A percentile compares a stretch with the other conserved stretches of the same genome.
Evolutionary conservation across 2,113 vertebrate species (phyloP).

Genomic region (Rhabdornis inornatus): DNA sequence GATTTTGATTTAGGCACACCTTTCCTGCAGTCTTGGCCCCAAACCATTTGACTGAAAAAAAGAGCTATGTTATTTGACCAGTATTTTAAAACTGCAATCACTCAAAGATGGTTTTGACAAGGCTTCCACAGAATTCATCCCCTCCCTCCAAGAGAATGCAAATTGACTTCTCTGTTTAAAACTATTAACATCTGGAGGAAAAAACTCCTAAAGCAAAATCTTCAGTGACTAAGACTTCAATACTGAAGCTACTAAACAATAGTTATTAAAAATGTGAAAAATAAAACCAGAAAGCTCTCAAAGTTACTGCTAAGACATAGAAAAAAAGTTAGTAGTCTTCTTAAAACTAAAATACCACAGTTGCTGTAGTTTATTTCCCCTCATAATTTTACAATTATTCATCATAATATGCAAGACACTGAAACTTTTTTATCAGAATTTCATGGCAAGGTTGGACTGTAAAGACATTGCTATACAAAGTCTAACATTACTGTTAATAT

Average conservation of each 20-base stretch:
- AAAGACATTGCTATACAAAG: conserved; percentile 21
- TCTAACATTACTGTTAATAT: conserved; percentile 55
- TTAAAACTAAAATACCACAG: neutral
- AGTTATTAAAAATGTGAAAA: conserved; percentile 33
- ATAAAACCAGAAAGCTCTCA: conserved; percentile 25
- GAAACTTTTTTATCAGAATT: conserved; percentile 25
- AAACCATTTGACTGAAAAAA: neutral
- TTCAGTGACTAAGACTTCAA: neutral
- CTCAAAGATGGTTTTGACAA: neutral
- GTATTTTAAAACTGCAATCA: neutral
- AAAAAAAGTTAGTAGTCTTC: neutral
- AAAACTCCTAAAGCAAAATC: neutral
- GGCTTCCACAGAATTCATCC: neutral
- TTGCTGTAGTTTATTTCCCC: neutral
- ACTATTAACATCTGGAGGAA: neutral
- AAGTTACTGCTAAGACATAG: conserved; percentile 17
- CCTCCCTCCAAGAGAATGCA: neutral
- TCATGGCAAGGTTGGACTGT: conserved; percentile 27
- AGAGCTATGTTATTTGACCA: neutral
- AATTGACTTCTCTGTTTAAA: neutral
- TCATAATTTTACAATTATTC: conserved; percentile 46
- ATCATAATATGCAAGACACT: conserved; percentile 30
- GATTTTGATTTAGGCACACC: neutral
- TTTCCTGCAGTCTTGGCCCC: neutral
- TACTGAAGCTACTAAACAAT: conserved; percentile 4